Conservation (phyloP, 2,888 invertebrate genomes). For the Coenonympha glycerion region DNA sequence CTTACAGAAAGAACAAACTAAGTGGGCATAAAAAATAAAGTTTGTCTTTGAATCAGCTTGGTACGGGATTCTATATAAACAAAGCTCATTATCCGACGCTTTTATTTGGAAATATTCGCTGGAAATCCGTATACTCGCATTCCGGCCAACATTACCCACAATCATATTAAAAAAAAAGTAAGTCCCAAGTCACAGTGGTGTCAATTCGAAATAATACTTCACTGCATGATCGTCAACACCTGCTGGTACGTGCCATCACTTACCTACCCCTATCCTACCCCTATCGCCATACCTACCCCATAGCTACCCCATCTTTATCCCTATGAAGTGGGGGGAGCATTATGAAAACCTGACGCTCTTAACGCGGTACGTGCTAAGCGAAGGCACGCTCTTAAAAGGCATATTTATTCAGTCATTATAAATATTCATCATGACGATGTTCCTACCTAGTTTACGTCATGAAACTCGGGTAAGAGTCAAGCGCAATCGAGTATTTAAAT, state of each 20-base stretch:
- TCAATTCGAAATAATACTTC: conserved; percentile 46
- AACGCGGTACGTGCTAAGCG: conserved; percentile 22
- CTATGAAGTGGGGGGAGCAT: conserved; percentile 33
- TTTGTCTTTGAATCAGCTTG: no score
- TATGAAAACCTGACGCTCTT: conserved; percentile 51
- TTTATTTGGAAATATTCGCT: no score
- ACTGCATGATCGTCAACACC: conserved; percentile 48
- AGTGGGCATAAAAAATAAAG: no score
- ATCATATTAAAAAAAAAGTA: conserved; percentile 6
- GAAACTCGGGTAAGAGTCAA: no score
- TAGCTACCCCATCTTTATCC: conserved; percentile 38
- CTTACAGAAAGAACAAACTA: no score
- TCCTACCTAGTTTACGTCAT: no score
- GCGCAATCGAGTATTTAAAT: no score
- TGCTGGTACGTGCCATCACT: conserved; percentile 30
- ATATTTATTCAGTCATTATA: conserved; percentile 13
- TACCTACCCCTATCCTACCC: conserved; percentile 8
- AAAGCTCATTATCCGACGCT: no score
- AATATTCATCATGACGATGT: conserved; percentile 2
- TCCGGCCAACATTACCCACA: not conserved
- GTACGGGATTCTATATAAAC: no score
- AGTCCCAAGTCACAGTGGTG: conserved; percentile 33
- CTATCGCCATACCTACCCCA: not conserved
- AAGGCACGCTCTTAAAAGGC: conserved; percentile 9
- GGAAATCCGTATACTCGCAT: not conserved